Percentiles rank a stretch among this genome's conserved stretches.
Evolutionary conservation across 2,888 invertebrate species (phyloP).

Genomic region (Zaprionus bogoriensis): DNA sequence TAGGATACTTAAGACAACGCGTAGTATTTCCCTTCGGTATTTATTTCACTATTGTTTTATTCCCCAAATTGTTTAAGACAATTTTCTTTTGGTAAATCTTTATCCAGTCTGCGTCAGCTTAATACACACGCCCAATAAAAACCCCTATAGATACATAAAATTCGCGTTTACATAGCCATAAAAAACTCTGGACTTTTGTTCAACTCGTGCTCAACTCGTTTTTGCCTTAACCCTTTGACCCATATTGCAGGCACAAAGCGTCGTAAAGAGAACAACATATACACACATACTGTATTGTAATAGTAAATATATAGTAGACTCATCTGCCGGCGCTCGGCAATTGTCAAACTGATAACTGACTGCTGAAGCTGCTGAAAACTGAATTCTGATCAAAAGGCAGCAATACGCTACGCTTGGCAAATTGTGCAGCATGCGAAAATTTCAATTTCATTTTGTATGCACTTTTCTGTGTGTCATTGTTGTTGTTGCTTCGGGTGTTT

Average conservation of each 20-base stretch:
- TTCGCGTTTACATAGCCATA: neutral
- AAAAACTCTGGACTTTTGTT: neutral
- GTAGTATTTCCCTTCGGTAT: no score
- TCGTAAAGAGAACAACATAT: no score
- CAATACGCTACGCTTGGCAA: constrained; percentile 69
- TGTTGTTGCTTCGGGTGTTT: neutral
- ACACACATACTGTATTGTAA: no score
- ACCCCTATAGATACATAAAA: no score
- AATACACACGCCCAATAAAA: no score
- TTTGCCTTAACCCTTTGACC: neutral
- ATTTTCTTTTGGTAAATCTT: no score
- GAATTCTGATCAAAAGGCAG: constrained; percentile 53
- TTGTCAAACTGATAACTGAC: constrained; percentile 9
- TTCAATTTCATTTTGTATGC: constrained; percentile 32
- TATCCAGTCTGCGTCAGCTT: no score
- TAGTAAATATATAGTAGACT: no score
- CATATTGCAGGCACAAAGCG: neutral
- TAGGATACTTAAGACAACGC: no score
- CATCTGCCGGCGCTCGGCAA: neutral
- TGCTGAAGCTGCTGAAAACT: neutral
- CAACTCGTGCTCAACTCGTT: neutral
- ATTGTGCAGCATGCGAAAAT: constrained; percentile 47
- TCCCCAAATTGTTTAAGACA: no score
- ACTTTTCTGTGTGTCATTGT: constrained; percentile 21
- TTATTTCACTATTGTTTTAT: no score